Base-by-base conservation (phyloP, 2,888 invertebrate species). In the Rhorus exstirpatorius region DNA sequence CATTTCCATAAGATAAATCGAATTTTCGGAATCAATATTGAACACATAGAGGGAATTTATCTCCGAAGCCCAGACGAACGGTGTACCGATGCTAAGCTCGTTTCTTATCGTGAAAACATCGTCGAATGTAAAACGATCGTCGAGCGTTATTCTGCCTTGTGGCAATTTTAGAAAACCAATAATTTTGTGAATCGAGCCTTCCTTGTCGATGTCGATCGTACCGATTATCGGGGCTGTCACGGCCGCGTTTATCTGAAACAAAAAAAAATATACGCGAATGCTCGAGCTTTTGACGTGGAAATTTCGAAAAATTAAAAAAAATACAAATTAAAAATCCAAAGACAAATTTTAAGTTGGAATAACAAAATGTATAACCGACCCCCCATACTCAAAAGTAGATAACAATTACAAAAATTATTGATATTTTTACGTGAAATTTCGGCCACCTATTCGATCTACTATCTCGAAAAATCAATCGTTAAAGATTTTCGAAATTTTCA, bases 81-180 rank as follows among this genome's bases (percentile, higher is more conserved):
- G 95, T 0, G 95, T 94, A 7, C 91, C 93, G 0, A 96, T 87
- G 74, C 93, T 94, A 12, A 96, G 89, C 10, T 94, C 93, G 90
- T 96, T 96, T 75, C 94, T 93, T 84, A 95, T 93, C 60, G 93
- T 90, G 72, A 95, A 93, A 51, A 94, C 93, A 83, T 94, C 93
- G 93, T 94, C 88, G 55, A 92, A 87, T 80, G 93, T 93, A 8
- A 96, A 94, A 80, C 94, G 94, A 90, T 96, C 94, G 79, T 94
- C 93, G 60, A 96, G 88, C 19, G 94, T 93, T 0, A 95, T 93
- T 17, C 92, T 92, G 53, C 95, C 95, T 68, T 93, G 93, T 0
- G 95, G 95, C 71, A 95, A 88, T 49, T 92, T 91, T 14, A 95
- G 86, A 1, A 82, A 81, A 35, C 89, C 90, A 0, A 88, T 79